Evolutionary conservation across 1,140 invertebrate species (phyloP), one percentile per base, ranked within the genome.

Genomic region (Drosophila serrata): DNA sequence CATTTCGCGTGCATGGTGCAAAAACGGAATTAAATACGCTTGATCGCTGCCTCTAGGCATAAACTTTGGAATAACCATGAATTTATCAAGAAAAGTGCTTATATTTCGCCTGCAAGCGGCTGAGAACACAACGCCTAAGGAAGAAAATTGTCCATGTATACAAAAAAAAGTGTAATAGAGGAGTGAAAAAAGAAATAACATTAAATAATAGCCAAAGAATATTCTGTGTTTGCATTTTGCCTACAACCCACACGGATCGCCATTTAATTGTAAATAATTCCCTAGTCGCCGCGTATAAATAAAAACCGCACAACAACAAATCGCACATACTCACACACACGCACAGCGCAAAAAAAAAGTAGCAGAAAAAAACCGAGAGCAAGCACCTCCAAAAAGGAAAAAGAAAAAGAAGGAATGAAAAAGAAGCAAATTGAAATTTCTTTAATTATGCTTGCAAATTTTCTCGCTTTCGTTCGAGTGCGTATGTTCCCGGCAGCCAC

Each of bases 371-470:
- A 73, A 51, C 63, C 15, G 27, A 68, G 55, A 69, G 64, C 64
- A 59, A 74, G 40, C 48, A 56, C 37, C 69, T 73, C 48, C 31
- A 37, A 61, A 72, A 53, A 46, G 4, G 65, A n/a, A 40, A 42
- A 51, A 37, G 33, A 24, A 29, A 35, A 45, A 58, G 39, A 53
- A 60, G 22, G 27, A 60, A 45, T 7, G 33, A 37, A 35, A 55
- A 61, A 73, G n/a, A 61, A 72, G 22, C 45, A 31, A 74, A 74
- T 72, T 60, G 17, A 59, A 59, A 73, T 72, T 72, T 59, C 69
- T 73, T 72, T 49, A 72, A 73, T 73, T 73, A 73, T 73, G 69
- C 69, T 72, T 58, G 53, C 53, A 40, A 73, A 72, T 73, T 55
- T 72, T 43, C 64, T 24, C 29, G 45, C 33, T 15, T 42, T 63